A percentile compares a stretch with the other conserved stretches of the same genome.
Evolutionary conservation across 1,140 invertebrate species (phyloP).

Genomic region (Arctopsyche grandis): DNA sequence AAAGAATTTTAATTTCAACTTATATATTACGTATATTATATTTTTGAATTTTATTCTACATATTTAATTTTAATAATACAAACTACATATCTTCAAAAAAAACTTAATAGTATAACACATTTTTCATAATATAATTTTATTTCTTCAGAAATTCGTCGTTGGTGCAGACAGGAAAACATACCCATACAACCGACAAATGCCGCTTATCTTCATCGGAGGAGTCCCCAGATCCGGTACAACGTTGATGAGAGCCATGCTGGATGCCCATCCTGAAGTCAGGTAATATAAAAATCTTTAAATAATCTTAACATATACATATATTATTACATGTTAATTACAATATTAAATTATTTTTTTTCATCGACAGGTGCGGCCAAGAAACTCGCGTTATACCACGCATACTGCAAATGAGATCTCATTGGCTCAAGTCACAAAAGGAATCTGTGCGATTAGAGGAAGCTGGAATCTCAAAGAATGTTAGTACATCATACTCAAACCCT

Average conservation of each 20-base stretch:
- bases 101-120: too few relatives aligned
- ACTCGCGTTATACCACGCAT: constrained; percentile 96
- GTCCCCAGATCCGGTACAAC: constrained; percentile 97
- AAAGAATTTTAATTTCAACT: too few relatives aligned
- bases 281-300: constrained; percentile 55
- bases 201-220: constrained; percentile 96
- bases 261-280: constrained; percentile 97
- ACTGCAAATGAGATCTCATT: constrained; percentile 90
- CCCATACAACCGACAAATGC: constrained; percentile 85
- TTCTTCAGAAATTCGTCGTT: constrained; percentile 71
- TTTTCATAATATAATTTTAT: constrained; percentile 48
- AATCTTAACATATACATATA: not conserved
- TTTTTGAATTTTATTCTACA: too few relatives aligned
- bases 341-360: constrained; percentile 32
- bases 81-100: too few relatives aligned
- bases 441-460: constrained; percentile 89
- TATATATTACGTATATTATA: too few relatives aligned
- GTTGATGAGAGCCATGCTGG: constrained; percentile 96
- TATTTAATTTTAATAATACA: too few relatives aligned
- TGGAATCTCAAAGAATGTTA: constrained; percentile 88
- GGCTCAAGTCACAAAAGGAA: constrained; percentile 93
- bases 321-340: not conserved
- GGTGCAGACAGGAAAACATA: constrained; percentile 73
- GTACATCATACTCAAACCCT: constrained; percentile 25
- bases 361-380: constrained; percentile 93